A percentile compares a stretch with the other conserved stretches of the same genome.
phyloP scores from a whole-genome alignment of 2,888 invertebrate species.

The Noctua comes region DNA sequence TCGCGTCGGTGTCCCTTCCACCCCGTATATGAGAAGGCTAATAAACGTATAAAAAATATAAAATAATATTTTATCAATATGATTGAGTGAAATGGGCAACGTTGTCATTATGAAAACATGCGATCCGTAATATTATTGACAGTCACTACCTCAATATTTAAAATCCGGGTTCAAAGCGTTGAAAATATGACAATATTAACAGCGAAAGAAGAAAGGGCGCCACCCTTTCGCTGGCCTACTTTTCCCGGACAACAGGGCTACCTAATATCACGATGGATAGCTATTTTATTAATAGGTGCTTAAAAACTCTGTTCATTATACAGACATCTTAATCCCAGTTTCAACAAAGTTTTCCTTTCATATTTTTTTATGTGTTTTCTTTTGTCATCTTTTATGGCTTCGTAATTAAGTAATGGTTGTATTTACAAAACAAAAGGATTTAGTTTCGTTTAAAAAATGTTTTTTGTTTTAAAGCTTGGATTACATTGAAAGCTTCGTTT shows the following conservation, averaged over 20 bases:
- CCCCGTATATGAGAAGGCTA: too few relatives aligned
- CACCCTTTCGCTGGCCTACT: slow-evolving; percentile 32
- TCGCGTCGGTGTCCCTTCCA: too few relatives aligned
- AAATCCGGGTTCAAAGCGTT: slow-evolving; percentile 6
- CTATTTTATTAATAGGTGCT: slow-evolving; percentile 40
- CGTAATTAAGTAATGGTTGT: slow-evolving; percentile 43
- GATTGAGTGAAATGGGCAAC: background rate
- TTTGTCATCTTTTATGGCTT: slow-evolving; percentile 29
- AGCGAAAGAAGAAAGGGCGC: background rate
- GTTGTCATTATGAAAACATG: background rate
- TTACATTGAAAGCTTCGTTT: slow-evolving; percentile 8
- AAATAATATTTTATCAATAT: background rate
- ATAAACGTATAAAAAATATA: too few relatives aligned
- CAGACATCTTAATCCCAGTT: slow-evolving; percentile 32
- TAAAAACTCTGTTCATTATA: slow-evolving; percentile 31
- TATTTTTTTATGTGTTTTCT: slow-evolving; percentile 30
- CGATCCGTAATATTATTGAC: background rate
- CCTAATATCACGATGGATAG: slow-evolving; percentile 37
- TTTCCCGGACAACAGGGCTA: slow-evolving; percentile 24
- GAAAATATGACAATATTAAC: slow-evolving; percentile 20
- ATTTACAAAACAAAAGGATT: slow-evolving; percentile 34
- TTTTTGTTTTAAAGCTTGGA: slow-evolving; percentile 5
- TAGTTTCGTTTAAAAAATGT: slow-evolving; percentile 12
- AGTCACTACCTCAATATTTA: background rate
- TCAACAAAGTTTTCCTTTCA: slow-evolving; percentile 24